Evolutionary conservation across 2,888 invertebrate species (phyloP).

Genomic region (Scaeva pyrastri): DNA sequence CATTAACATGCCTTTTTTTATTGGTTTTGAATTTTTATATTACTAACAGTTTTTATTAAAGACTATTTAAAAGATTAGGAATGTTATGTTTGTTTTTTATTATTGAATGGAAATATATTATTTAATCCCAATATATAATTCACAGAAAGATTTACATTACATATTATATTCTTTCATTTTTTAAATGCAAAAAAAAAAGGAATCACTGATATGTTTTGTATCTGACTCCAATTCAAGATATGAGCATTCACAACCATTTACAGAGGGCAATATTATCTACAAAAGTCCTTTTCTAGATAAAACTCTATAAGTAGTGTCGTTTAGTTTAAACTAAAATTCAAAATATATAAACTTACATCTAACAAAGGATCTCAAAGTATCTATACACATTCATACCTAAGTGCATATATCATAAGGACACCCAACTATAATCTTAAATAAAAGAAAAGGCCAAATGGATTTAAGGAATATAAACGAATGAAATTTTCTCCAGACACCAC

Average conservation of each 20-base stretch:
- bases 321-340: slow-evolving; percentile 52
- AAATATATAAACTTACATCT: background rate
- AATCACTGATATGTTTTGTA: too few relatives aligned
- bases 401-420: slow-evolving; percentile 13
- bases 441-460: slow-evolving; percentile 68
- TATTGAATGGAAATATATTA: too few relatives aligned
- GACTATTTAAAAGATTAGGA: too few relatives aligned
- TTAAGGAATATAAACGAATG: slow-evolving; percentile 68
- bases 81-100: too few relatives aligned
- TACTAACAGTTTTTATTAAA: too few relatives aligned
- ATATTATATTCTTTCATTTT: too few relatives aligned
- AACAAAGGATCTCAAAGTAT: slow-evolving; percentile 35
- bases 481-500: slow-evolving; percentile 63
- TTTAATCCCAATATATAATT: too few relatives aligned
- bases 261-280: background rate
- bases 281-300: slow-evolving; percentile 25
- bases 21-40: too few relatives aligned
- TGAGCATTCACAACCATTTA: slow-evolving; percentile 14
- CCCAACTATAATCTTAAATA: slow-evolving; percentile 30
- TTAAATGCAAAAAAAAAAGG: too few relatives aligned
- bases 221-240: slow-evolving; percentile 16
- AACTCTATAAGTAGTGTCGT: slow-evolving; percentile 58
- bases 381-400: background rate
- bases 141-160: too few relatives aligned
- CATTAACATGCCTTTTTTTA: too few relatives aligned